Evolutionary conservation across 2,888 invertebrate species (phyloP).

Genomic region (Petrolisthes manimaculis): DNA sequence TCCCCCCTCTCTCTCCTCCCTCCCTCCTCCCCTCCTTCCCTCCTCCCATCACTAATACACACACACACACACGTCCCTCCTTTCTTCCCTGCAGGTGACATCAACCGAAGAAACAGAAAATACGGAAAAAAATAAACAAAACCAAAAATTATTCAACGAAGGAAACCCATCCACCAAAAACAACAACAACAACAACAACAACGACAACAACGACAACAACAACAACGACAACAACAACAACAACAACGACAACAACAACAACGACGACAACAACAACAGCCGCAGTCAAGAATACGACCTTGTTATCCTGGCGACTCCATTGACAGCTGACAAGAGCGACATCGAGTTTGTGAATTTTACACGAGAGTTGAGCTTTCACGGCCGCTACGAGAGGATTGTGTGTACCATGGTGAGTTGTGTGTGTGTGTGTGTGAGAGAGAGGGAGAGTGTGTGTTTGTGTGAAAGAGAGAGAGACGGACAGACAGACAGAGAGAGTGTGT

Average conservation of each 20-base stretch:
- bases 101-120: slow-evolving; percentile 43
- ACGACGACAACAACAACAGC: neutral
- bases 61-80: neutral
- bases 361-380: slow-evolving; percentile 69
- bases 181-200: too few species aligned
- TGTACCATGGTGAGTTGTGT: slow-evolving; percentile 75
- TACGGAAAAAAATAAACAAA: too few species aligned
- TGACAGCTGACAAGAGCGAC: slow-evolving; percentile 71
- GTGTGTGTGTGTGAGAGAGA: too few species aligned
- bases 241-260: too few species aligned
- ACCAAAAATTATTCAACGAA: slow-evolving; percentile 25
- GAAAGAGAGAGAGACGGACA: too few species aligned
- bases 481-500: too few species aligned
- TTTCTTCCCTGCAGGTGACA: slow-evolving; percentile 28
- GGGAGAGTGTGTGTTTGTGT: too few species aligned
- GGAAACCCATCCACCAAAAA: slow-evolving; percentile 11
- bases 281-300: slow-evolving; percentile 72
- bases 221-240: too few species aligned
- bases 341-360: slow-evolving; percentile 73
- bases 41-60: neutral
- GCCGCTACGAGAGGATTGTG: slow-evolving; percentile 74
- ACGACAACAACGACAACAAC: too few species aligned
- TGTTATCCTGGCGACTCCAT: slow-evolving; percentile 75
- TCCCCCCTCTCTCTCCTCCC: too few species aligned
- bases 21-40: neutral